Evolutionary conservation across 1,140 invertebrate genomes (phyloP), one percentile per base, ranked within the genome.

Genomic region (Drosophila albomicans): DNA sequence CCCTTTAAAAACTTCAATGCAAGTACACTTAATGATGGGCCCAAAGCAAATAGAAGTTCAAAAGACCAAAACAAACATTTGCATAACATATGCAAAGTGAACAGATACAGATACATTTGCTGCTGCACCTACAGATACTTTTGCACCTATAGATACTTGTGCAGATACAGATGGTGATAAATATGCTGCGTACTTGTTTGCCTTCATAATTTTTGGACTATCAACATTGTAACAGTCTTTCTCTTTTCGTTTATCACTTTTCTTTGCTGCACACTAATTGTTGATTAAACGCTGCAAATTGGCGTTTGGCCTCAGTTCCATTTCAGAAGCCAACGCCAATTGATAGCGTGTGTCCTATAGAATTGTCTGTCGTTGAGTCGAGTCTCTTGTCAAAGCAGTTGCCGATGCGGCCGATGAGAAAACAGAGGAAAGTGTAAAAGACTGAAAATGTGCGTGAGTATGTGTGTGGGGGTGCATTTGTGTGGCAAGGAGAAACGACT

Each of bases 261-360:
- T 16, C 5, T 10, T 30, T 15, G 25, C 74, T 62, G 28, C 71
- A 43, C 64, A 69, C 76, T 84, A 84, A 84, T 84, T 84, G 81
- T 73, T 73, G 78, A 85, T 84, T 74, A 84, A 84, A 79, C 75
- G 81, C 52, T 79, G 58, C 56, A 57, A 66, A 81, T 81, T 76
- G 78, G n/a, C 52, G 64, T 59, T 41, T 43, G 35, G 46, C 63
- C 46, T 45, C 67, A 45, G 51, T 71, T 49, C 45, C 43, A 15
- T 58, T 41, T 10, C 32, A 58, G 15, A 3, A 16, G 54, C 7
- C 38, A 32, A 13, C 49, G 8, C 30, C 41, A 54, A 41, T 52
- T 35, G 58, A 35, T 63, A 48, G 32, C 35, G 8, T 15, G 38
- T 11, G 25, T 46, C 43, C 54, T 64, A 25, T 38, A 8, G 30